Base-by-base conservation (phyloP, 2,113 vertebrate species). In the Rhinolophus ferrumequinum region DNA sequence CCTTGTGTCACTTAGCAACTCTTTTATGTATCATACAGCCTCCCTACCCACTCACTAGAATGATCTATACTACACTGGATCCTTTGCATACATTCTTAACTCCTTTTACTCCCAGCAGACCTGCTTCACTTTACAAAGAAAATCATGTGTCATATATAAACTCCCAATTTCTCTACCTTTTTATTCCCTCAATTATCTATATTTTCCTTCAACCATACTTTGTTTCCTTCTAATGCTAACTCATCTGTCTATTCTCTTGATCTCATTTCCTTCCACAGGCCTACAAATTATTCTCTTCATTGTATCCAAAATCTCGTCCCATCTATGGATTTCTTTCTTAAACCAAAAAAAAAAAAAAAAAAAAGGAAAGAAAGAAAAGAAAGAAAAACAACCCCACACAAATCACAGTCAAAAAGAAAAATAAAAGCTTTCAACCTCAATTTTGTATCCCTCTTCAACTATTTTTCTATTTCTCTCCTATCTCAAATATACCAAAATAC, bases 1-100 rank as follows among this genome's bases (percentile, higher is more conserved):
- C 16, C 19, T 60, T 44, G 6, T 35, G 21, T 90, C 76, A 76
- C 21, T 58, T 30, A 66, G 14, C 60, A 91, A 58, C 14, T 44
- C 41, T 47, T 77, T 41, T 52, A 54, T 33, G 38, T 30, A 77
- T 35, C 24, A 83, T 38, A 80, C 1, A 21, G 12, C 28, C 38
- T 62, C 30, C 56, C 35, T 72, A 44, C 8, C 24, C 38, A 52
- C 44, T 70, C 7, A 75, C 28, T 28, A 58, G 4, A 87, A 91
- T 35, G 33, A 77, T 60, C 38, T 33, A 47, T 35, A 70, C 15
- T 5, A 83, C 15, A 67, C 0, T 77, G 47, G 11, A 67, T 35
- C 77, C 21, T 84, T 26, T 86, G 35, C 52, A 54, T 76, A 66
- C 47, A 96, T 38, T 91, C 22, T 84, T 35, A 96, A 76, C 28